A percentile compares a stretch with the other conserved stretches of the same genome.
These are phyloP conservation scores for Dysidea cf. avara DNA, from an alignment of 37 sponge, comb jelly and placozoan genomes.

Conservation along the genomic window DNA sequence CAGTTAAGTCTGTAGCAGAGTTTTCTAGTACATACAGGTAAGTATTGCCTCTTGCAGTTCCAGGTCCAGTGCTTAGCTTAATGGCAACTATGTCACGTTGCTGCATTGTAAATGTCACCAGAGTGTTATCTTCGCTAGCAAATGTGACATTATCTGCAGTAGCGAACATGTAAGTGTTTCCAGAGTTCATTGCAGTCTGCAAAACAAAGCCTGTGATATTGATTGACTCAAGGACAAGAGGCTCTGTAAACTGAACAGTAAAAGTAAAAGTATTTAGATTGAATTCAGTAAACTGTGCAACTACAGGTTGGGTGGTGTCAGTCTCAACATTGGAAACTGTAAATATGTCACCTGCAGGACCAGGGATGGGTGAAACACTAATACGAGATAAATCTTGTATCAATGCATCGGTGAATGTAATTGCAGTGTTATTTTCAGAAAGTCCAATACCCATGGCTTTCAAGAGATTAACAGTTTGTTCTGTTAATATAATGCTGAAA, in stretches of 20 bases:
- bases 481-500: constrained; percentile 9
- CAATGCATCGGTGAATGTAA: no score
- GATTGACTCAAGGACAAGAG: constrained; percentile 23
- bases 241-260: constrained; percentile 38
- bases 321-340: constrained; percentile 44
- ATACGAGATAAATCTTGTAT: no score
- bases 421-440: constrained; percentile 19
- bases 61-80: constrained; percentile 37
- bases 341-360: constrained; percentile 21
- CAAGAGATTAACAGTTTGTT: constrained; percentile 12
- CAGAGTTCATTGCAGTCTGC: constrained; percentile 32
- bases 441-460: constrained; percentile 21
- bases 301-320: constrained; percentile 69
- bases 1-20: constrained; percentile 66
- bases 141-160: constrained; percentile 13
- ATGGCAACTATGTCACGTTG: constrained; percentile 46
- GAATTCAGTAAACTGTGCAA: constrained; percentile 62
- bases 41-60: constrained; percentile 41
- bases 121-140: constrained; percentile 31
- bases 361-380: constrained; percentile 4
- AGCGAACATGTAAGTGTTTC: neutral
- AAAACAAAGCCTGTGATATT: constrained; percentile 33
- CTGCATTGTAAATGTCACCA: constrained; percentile 30
- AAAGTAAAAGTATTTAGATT: constrained; percentile 48
- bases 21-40: constrained; percentile 34